phyloP scores from a whole-genome alignment of 1,140 invertebrate genomes.

The Dreissena polymorpha region DNA sequence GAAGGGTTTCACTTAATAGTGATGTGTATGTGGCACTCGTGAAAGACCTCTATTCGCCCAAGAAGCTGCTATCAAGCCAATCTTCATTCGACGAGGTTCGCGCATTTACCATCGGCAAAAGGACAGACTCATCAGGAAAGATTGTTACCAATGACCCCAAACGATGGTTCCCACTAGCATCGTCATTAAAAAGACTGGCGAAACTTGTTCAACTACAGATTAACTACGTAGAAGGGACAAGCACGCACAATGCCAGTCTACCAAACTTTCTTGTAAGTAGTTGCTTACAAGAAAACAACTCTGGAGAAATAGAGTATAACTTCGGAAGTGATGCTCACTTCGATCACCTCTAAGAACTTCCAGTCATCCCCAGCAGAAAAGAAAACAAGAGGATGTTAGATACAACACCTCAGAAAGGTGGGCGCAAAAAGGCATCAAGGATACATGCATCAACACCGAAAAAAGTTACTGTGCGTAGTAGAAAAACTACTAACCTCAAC shows the following conservation, averaged over 20 bases:
- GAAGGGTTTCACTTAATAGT: not conserved
- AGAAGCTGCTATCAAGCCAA: not conserved
- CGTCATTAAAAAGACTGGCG: slow-evolving; percentile 1
- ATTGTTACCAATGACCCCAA: slow-evolving; percentile 6
- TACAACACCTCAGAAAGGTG: slow-evolving; percentile 15
- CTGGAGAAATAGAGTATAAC: slow-evolving; percentile 36
- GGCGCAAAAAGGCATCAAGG: too few relatives aligned
- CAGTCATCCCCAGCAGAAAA: not conserved
- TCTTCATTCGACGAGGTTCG: slow-evolving; percentile 4
- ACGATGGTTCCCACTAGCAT: slow-evolving; percentile 33
- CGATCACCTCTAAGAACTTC: not conserved
- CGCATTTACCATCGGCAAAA: not conserved
- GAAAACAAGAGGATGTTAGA: not conserved
- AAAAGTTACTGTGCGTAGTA: too few relatives aligned
- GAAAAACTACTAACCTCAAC: too few relatives aligned
- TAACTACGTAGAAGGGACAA: slow-evolving; percentile 16
- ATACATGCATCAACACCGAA: too few relatives aligned
- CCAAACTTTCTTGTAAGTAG: slow-evolving; percentile 8
- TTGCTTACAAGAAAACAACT: slow-evolving; percentile 1
- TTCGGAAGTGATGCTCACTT: slow-evolving; percentile 18
- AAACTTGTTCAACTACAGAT: slow-evolving; percentile 15
- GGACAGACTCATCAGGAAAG: not conserved
- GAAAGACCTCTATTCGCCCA: slow-evolving; percentile 16
- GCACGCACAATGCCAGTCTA: slow-evolving; percentile 2
- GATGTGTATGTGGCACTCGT: not conserved